Evolutionary conservation across 2,888 invertebrate genomes (phyloP).

Genomic region (Phortica okadai): DNA sequence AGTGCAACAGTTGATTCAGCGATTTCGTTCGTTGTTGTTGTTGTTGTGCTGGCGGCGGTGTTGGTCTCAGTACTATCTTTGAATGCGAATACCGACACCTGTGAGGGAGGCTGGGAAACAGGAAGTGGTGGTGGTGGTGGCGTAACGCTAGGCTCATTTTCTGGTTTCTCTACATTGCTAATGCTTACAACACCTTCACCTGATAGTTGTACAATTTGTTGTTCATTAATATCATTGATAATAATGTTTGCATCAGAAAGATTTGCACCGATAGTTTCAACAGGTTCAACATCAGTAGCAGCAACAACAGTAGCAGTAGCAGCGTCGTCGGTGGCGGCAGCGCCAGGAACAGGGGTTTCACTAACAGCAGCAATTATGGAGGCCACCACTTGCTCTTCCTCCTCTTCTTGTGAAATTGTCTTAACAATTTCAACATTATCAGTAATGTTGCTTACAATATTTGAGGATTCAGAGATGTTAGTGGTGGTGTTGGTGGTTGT

Average conservation of each 20-base stretch:
- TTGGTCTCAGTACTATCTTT: slow-evolving; percentile 57
- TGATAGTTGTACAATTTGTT: slow-evolving; percentile 10
- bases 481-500: slow-evolving; percentile 40
- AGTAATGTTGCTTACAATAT: slow-evolving; percentile 42
- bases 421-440: slow-evolving; percentile 38
- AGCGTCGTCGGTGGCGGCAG: slow-evolving; percentile 37
- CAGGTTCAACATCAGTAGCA: slow-evolving; percentile 23
- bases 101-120: slow-evolving; percentile 85
- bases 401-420: slow-evolving; percentile 44
- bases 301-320: slow-evolving; percentile 45
- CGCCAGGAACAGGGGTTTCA: slow-evolving; percentile 45
- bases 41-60: slow-evolving; percentile 18
- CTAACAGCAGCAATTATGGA: slow-evolving; percentile 65
- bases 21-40: slow-evolving; percentile 2
- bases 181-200: slow-evolving; percentile 22
- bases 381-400: slow-evolving; percentile 58
- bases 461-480: slow-evolving; percentile 42
- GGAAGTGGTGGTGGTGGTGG: slow-evolving; percentile 87
- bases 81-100: slow-evolving; percentile 84
- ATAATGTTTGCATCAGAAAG: background rate
- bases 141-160: slow-evolving; percentile 55
- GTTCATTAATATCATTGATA: background rate
- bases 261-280: too few relatives aligned
- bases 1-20: slow-evolving; percentile 35
- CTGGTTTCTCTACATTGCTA: slow-evolving; percentile 28